Evolutionary conservation across 2,113 vertebrate species (phyloP), one percentile per base, ranked within the genome.

Genomic region (Irena cyanogastra): DNA sequence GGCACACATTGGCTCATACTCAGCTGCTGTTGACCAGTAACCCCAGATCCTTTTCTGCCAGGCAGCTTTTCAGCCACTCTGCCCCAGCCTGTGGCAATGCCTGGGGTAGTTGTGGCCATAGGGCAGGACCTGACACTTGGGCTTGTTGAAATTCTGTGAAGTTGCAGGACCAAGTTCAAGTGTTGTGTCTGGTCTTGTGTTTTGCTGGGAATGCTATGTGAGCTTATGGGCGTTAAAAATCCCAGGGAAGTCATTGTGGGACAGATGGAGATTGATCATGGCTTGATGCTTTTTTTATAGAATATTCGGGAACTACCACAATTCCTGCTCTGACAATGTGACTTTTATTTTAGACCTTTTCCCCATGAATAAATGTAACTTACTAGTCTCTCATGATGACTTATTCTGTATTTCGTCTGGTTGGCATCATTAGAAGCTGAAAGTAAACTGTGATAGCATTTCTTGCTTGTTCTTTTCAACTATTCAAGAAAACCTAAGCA

Each of bases 21-120:
- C n/a, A 70, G 10, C 49, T 45, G n/a, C n/a, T 87, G 16, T 39
- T 0, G 0, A 30, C 4, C 35, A 76, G 52, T 2, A 14, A 0
- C 6, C 6, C 7, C 23, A 21, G 7, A 3, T 54, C 30, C 24
- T 70, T 70, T 54, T 63, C 30, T 30, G 13, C 47, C 13, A 16
- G 13, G 20, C n/a, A 54, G 20, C 47, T 79, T 79, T 79, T 9
- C 49, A 56, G 42, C 49, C 49, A 18, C 35, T 49, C 49, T 71
- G 8, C 30, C 9, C 11, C 15, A 71, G 42, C 35, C 57, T 56
- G n/a, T 15, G 35, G 45, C 41, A n/a, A 9, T 41, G 13, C 47
- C 23, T 41, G 26, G 49, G 30, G 11, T 35, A 17, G 16, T 47
- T n/a, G n/a, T 35, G 41, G 35, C 30, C 13, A 31, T 35, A 63